Percentiles rank a stretch among this genome's conserved stretches.
Conservation (phyloP, 2,797 vertebrate species). For the Sebastes steindachneri region DNA sequence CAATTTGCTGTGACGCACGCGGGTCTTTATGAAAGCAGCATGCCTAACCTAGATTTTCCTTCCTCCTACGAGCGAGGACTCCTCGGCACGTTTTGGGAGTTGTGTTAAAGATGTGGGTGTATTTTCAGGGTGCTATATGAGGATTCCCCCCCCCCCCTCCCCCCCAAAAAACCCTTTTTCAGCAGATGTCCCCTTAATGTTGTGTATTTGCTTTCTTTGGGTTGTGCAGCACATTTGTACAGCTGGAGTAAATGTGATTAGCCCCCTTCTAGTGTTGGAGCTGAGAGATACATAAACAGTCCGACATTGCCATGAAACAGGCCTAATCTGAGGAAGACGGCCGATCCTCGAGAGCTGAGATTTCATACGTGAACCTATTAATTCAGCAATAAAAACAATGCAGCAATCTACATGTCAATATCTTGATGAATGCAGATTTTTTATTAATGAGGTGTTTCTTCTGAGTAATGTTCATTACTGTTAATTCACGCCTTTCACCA, state of each 20-base stretch:
- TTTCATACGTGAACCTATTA: neutral
- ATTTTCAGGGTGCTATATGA: constrained; percentile 7
- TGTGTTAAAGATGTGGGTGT: constrained; percentile 20
- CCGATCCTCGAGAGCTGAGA: neutral
- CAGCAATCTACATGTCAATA: neutral
- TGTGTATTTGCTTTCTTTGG: constrained; percentile 76
- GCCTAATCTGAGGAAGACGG: constrained; percentile 10
- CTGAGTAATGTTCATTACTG: neutral
- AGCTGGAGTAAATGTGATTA: constrained; percentile 79
- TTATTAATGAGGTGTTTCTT: neutral
- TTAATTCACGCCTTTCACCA: neutral
- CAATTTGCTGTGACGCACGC: constrained; percentile 43
- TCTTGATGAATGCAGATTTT: neutral
- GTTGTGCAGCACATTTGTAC: constrained; percentile 68
- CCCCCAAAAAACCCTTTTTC: constrained; percentile 1
- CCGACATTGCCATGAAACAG: constrained; percentile 17
- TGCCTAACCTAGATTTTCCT: constrained; percentile 52
- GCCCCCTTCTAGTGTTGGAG: constrained; percentile 47
- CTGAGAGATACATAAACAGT: constrained; percentile 66
- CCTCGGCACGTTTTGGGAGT: neutral
- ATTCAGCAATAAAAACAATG: constrained; percentile 3
- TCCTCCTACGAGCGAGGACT: neutral
- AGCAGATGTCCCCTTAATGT: constrained; percentile 65
- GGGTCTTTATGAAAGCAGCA: constrained; percentile 52
- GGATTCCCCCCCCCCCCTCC: constrained; percentile 6